These are phyloP conservation scores for Thaumetopoea pityocampa DNA, from an alignment of 1,140 invertebrate genomes.

Conservation along the genomic window DNA sequence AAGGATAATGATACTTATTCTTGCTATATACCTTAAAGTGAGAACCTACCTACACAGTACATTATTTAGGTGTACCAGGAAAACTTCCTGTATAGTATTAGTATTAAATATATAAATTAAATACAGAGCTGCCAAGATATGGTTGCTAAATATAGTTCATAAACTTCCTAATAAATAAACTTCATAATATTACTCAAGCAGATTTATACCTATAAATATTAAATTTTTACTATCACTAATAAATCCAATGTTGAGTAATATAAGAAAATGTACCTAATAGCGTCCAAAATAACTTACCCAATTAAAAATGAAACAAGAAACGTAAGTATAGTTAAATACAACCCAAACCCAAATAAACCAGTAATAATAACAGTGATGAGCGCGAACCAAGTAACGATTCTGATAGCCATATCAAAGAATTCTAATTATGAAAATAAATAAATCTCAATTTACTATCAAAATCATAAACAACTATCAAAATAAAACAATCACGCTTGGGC, in stretches of 20 bases:
- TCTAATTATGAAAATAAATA: conserved; percentile 1
- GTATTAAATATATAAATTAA: too few species aligned
- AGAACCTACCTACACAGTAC: too few species aligned
- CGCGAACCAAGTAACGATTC: conserved; percentile 53
- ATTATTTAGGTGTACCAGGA: too few species aligned
- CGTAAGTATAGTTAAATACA: conserved; percentile 53
- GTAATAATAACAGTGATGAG: conserved; percentile 57
- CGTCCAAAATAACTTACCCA: conserved; percentile 44
- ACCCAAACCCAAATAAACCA: conserved; percentile 55
- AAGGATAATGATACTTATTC: too few species aligned
- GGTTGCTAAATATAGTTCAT: too few species aligned
- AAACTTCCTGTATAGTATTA: too few species aligned
- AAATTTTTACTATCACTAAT: neutral
- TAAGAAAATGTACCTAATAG: neutral
- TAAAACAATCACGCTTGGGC: conserved; percentile 27
- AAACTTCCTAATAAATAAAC: too few species aligned
- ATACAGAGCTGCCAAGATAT: too few species aligned
- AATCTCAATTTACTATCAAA: conserved; percentile 28
- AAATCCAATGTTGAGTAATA: neutral
- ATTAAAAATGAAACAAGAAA: conserved; percentile 54
- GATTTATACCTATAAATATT: neutral
- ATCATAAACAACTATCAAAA: too few species aligned
- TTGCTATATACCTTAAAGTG: too few species aligned
- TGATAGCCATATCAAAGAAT: conserved; percentile 30
- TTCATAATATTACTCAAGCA: too few species aligned